Base-by-base conservation (phyloP, 2,113 vertebrate genomes). In the Xyrauchen texanus region DNA sequence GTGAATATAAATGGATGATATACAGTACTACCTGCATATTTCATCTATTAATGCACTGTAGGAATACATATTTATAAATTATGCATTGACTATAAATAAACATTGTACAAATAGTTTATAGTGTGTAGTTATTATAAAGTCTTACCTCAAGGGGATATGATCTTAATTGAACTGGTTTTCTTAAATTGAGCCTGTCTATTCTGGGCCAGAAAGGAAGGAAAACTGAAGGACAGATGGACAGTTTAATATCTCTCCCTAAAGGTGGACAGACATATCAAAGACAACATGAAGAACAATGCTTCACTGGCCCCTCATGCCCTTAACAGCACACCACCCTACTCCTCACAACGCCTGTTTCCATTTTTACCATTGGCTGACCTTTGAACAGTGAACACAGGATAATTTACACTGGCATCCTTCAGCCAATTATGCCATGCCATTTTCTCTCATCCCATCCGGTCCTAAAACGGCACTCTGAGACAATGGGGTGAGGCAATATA, bases 401-500 rank as follows among this genome's bases (percentile, higher is more conserved):
- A 52, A 57, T 70, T 76, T 66, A 66, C 58, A 11, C n/a, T 42
- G 44, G 21, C 52, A 57, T 55, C 10, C n/a, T 12, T 45, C 16
- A 60, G 53, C 47, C 21, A 70, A 11, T 65, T 49, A 64, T 68
- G 60, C 58, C 5, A 52, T 12, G 13, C 10, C 58, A 65, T 51
- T 47, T 73, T 75, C 57, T 52, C 13, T 76, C 65, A 60, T 65
- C 49, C 46, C 21, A 70, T 51, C 15, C 8, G n/a, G n/a, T 66
- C 77, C 53, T 64, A 74, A 82, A 70, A 58, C 65, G 64, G 70
- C 65, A 42, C 68, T 4, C 8, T 7, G 10, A 76, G 70, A 83
- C 65, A 83, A 83, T 79, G 60, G 70, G 4, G 13, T 11, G 57
- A 75, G 65, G 66, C 77, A 51, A 79, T 83, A 79, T 79, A 51